Base-by-base conservation (phyloP, 1,140 invertebrate species). In the Drosophila triauraria region DNA sequence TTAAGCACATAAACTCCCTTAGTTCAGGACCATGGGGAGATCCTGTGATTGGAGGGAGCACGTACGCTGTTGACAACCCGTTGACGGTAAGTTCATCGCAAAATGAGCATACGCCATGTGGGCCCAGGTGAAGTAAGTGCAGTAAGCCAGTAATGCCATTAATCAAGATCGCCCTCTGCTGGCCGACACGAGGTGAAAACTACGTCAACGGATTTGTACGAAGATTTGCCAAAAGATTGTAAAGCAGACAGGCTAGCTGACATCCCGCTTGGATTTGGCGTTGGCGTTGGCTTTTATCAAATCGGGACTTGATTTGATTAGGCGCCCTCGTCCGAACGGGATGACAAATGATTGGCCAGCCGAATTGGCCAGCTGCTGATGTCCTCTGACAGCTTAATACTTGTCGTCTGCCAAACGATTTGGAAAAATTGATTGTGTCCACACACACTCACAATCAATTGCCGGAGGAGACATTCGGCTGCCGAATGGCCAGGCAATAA, bases 401-500 rank as follows among this genome's bases (percentile, higher is more conserved):
- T 44, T 65, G 65, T 62, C 46, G 72, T 69, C 63, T 78, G 75
- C 43, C 81, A 75, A 78, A 65, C 77, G 78, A 84, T 75, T 75
- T 60, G 78, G 69, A 84, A 84, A 60, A 90, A 90, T 84, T 90
- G 69, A 88, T 88, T 83, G 68, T 77, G 60, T 75, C 56, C 63
- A 72, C 72, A 67, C 63, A 72, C 67, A 72, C 75, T 75, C 69
- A 51, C 77, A 75, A 63, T 75, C 71, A 75, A 75, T 75, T 63
- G 71, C 43, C 58, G 17, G 10, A 63, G 43, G 53, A 72, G 71
- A 72, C 59, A 57, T 63, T 35, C 54, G 42, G 27, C 56, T 44
- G 23, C 25, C 30, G 60, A 80, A 70, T 80, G 75, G 47, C 46
- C 46, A 42, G 32, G 68, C 78, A 70, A 82, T 81, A 76, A 82